These are phyloP conservation scores for Rotaria socialis DNA, from an alignment of 2,888 invertebrate genomes.

Conservation along the genomic window DNA sequence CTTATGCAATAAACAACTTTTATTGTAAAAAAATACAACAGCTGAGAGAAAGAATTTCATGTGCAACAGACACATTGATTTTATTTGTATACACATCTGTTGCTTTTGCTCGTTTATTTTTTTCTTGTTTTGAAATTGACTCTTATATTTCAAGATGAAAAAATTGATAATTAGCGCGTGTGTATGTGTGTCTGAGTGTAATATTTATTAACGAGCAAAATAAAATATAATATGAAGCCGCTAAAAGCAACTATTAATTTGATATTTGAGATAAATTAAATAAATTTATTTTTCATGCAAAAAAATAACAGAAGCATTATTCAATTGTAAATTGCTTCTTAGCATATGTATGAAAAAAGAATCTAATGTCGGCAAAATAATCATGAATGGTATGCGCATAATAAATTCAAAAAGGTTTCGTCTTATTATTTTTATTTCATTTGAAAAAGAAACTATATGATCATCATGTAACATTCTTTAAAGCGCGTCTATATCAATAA, in stretches of 20 bases:
- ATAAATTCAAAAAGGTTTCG: background rate
- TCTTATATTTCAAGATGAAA: background rate
- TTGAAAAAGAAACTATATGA: background rate
- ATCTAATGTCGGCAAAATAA: background rate
- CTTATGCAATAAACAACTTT: background rate
- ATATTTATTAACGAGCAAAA: background rate
- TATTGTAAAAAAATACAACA: background rate
- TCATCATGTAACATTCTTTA: background rate
- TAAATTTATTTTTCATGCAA: background rate
- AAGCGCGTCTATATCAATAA: background rate
- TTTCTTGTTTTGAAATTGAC: background rate
- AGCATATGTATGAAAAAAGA: background rate
- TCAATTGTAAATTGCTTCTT: background rate
- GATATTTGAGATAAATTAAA: background rate
- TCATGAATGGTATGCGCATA: background rate
- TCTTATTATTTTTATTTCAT: background rate
- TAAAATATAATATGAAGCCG: background rate
- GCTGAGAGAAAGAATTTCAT: background rate
- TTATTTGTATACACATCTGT: background rate
- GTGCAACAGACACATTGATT: background rate
- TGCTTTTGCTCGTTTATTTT: background rate
- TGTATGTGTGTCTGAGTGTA: background rate
- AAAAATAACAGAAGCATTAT: background rate
- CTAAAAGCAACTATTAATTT: background rate
- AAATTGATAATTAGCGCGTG: background rate